Evolutionary conservation across 2,113 vertebrate genomes (phyloP), one percentile per base, ranked within the genome.

Genomic region (Sakesphorus luctuosus): DNA sequence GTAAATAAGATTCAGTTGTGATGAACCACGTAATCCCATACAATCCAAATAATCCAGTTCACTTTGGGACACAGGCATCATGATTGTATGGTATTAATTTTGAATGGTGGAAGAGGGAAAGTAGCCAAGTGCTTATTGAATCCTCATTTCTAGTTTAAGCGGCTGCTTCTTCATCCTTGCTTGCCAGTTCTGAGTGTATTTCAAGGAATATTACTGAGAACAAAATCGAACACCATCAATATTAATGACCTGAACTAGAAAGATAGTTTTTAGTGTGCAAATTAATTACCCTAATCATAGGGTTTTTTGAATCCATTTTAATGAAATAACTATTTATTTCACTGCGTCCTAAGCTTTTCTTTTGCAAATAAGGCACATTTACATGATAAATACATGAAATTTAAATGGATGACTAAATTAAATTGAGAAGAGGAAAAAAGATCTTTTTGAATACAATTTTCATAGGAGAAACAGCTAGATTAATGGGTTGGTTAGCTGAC

Each of bases 261-360:
- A 98, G 97, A 98, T 98, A 97, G 97, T 97, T 98, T 98, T 98
- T 97, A 98, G 97, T 98, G 98, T 97, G 97, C 97, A 98, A 98
- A 98, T 98, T 98, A 98, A 98, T 98, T 98, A 98, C 98, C 97
- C 97, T 98, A 98, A 98, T 98, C 98, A 98, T 96, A 98, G 98
- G 98, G 97, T 93, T 94, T 98, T 98, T 98, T 98, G 97, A 98
- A 98, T 98, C 97, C 95, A 97, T 98, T 98, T 98, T 98, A 98
- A 98, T 98, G 98, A 98, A 98, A 98, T 98, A 98, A 98, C 98
- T 98, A 98, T 98, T 98, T 98, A 98, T 98, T 98, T 98, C 98
- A 97, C 95, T 96, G 96, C 98, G 96, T 98, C 97, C 96, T 90
- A 83, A 93, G 97, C 98, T 98, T 98, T 98, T 98, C 98, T 98